Base-by-base conservation (phyloP, 2,888 invertebrate species). In the Heterodera filipjevi region DNA sequence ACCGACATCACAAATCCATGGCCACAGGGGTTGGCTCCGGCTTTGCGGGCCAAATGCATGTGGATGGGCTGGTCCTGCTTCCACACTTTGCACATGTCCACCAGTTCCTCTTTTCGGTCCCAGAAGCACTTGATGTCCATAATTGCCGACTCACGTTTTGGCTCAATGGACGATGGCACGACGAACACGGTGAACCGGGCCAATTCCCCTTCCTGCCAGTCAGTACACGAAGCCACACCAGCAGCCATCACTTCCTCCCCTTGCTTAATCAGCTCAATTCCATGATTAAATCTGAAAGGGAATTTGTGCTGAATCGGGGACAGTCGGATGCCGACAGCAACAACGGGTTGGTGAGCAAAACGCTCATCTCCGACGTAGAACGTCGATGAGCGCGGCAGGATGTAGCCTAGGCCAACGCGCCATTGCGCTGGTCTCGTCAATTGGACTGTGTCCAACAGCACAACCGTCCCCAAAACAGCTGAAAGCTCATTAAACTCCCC, bases 221-320 rank as follows among this genome's bases (percentile, higher is more conserved):
- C 71, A 6, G 71, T 5, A n/a, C 71, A 70, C 0, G 71, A 27
- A 1, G 71, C 46, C 5, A 70, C 27, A 8, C 44, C 71, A 8
- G 71, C 27, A 6, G 71, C 39, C 44, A 70, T 39, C 71, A 70
- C 71, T n/a, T 44, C 44, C 27, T 70, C 71, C 27, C 39, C 44
- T 12, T 70, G 71, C 27, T 59, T 59, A 2, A 59, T 27, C n/a
- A 59, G 59, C 27, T 59, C 59, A 59, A 6, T 27, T 5, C 59
- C 59, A 59, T 59, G 59, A 1, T 59, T 27, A 8, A 12, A 19
- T 59, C 59, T 59, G 59, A 59, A 59, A n/a, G 59, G 59, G 8
- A 59, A 59, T 59, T 59, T 8, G 10, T 59, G 59, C n/a, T 27
- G 59, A n/a, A 59, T 59, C 27, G 59, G 59, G 8, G 59, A 59